Conservation (phyloP, 2,888 invertebrate genomes). For the Pollenia amentaria region DNA sequence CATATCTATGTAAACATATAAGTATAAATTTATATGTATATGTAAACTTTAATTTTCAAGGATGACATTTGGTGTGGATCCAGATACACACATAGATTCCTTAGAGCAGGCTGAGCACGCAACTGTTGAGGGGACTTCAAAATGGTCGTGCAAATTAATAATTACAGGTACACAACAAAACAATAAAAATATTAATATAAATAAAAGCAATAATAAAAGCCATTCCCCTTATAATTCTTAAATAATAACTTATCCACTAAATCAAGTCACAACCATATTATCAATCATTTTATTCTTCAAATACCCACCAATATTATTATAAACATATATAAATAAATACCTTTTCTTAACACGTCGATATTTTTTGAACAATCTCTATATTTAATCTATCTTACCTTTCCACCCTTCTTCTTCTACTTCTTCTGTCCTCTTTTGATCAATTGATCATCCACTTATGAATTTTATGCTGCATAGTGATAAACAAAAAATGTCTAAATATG, state of each 20-base stretch:
- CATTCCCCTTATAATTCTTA: slow-evolving; percentile 48
- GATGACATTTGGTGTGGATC: slow-evolving; percentile 98
- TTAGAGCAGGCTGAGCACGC: slow-evolving; percentile 98
- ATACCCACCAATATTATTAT: slow-evolving; percentile 15
- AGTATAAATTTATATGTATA: background rate
- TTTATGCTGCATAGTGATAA: background rate
- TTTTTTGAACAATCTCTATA: slow-evolving; percentile 18
- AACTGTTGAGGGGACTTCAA: slow-evolving; percentile 99
- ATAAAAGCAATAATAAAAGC: slow-evolving; percentile 69
- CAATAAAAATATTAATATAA: background rate
- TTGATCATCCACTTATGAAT: slow-evolving; percentile 15
- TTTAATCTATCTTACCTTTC: slow-evolving; percentile 47
- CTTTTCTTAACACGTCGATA: background rate
- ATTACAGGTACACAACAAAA: slow-evolving; percentile 93
- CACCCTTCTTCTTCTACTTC: background rate
- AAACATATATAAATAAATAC: background rate
- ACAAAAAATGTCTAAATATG: slow-evolving; percentile 5
- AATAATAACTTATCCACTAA: slow-evolving; percentile 40
- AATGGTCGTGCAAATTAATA: slow-evolving; percentile 99
- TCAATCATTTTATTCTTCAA: slow-evolving; percentile 38
- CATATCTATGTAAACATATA: slow-evolving; percentile 3
- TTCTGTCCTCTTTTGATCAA: slow-evolving; percentile 40
- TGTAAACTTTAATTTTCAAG: slow-evolving; percentile 86
- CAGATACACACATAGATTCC: slow-evolving; percentile 98
- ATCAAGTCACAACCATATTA: slow-evolving; percentile 52